These are phyloP conservation scores for human DNA, from an alignment of 2,113 vertebrate genomes.

Conservation along the genomic window GRCh38 chr15:25014501-25015000, in stretches of 20 bases:
- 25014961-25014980: neutral
- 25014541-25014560: neutral
- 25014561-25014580: neutral
- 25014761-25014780: neutral
- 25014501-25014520: neutral
- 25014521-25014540: neutral
- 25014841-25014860: neutral
- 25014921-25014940: neutral
- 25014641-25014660: neutral
- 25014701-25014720: neutral
- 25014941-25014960: neutral
- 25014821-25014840: neutral
- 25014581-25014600: neutral
- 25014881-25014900: neutral
- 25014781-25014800: neutral
- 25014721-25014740: neutral
- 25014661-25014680: neutral
- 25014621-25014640: neutral
- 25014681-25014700: neutral
- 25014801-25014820: neutral
- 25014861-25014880: neutral
- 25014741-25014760: neutral
- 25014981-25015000: neutral
- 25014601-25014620: neutral
- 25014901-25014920: neutral